Base-by-base conservation (phyloP, 2,888 invertebrate species). In the Lepidonotus clava region DNA sequence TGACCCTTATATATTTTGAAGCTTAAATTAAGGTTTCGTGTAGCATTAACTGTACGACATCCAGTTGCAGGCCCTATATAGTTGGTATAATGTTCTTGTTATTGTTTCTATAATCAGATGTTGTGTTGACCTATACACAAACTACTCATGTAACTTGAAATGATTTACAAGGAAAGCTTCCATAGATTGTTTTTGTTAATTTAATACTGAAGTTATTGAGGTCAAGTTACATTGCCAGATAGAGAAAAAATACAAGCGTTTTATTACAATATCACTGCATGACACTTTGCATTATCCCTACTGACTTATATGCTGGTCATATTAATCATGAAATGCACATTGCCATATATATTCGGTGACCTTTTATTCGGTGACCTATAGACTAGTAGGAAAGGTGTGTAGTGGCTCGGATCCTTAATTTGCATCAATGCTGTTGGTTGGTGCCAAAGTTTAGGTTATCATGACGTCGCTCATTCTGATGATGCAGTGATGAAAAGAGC, bases 281-380 rank as follows among this genome's bases (percentile, higher is more conserved):
- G n/a, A n/a, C n/a, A n/a, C n/a, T n/a, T n/a, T n/a, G n/a, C n/a
- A n/a, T n/a, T 38, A 34, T 18, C 38, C 38, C 71, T 38, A 36
- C 71, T 71, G 71, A 71, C 38, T 71, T 71, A 71, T 71, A 71
- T 71, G 71, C 71, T 71, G 71, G 71, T 71, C 71, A 71, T 71
- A 71, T 71, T 71, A 34, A 6, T 34, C 5, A n/a, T 38, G 38
- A 71, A 38, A 38, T 71, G 56, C 56, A 24, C 56, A n/a, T n/a
- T 61, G 61, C 61, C 61, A 61, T 32, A 28, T 28, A n/a, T 61
- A 1, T 24, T 24, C 18, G 66, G 66, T 32, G 5, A 14, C 28
- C 66, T 24, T 14, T 38, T 36, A 34, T 11, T 14, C 71, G 18
- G 71, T 38, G 14, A 38, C n/a, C n/a, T n/a, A n/a, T n/a, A 1